Conservation (phyloP, 2,113 vertebrate genomes). For the Salvator merianae region DNA sequence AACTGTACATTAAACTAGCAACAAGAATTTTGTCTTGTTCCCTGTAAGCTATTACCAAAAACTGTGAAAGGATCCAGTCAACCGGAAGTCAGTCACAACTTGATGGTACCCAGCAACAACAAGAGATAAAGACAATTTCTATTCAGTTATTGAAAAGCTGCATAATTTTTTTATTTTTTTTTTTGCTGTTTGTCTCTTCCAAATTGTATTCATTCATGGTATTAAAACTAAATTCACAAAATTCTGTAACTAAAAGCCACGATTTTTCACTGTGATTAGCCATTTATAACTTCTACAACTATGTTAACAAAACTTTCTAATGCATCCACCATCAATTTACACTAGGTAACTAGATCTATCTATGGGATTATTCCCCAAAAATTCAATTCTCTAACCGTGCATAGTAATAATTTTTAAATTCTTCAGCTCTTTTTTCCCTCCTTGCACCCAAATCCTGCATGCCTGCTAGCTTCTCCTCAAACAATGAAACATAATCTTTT, state of each 20-base stretch:
- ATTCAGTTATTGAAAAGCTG: background rate
- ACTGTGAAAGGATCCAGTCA: background rate
- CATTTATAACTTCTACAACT: background rate
- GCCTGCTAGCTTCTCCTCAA: background rate
- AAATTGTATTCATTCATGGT: background rate
- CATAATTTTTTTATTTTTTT: too few species aligned
- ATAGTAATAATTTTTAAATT: background rate
- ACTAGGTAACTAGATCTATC: background rate
- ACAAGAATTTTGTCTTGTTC: background rate
- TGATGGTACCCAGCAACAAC: too few species aligned
- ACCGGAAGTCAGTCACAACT: too few species aligned
- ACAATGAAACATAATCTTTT: background rate
- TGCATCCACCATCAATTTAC: background rate
- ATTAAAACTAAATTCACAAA: background rate
- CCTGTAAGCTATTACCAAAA: background rate
- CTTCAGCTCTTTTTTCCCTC: background rate
- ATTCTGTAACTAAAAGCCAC: background rate
- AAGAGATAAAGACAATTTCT: background rate
- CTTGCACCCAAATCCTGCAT: background rate
- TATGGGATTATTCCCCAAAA: background rate
- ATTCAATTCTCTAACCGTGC: background rate
- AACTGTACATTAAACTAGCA: background rate
- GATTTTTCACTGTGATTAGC: background rate
- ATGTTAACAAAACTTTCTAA: background rate
- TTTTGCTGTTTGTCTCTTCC: background rate